Base-by-base conservation (phyloP, 1,140 invertebrate species). In the Heliconius melpomene region DNA sequence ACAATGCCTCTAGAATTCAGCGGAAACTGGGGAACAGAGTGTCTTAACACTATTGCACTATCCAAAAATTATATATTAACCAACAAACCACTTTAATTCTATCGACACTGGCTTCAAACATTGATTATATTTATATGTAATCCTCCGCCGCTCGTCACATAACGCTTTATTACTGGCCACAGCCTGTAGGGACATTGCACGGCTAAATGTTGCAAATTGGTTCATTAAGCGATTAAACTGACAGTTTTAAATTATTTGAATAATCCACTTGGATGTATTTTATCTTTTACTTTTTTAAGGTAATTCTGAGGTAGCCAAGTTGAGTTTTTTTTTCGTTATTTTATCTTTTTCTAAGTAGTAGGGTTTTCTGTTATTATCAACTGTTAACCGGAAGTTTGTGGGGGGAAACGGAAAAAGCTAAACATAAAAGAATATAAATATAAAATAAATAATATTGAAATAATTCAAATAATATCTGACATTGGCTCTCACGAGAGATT, bases 161-260 rank as follows among this genome's bases (percentile, higher is more conserved):
- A 81, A 79, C 82, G 82, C 82, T 75, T 72, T 77, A 79, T 83
- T 79, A 81, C 74, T 83, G 82, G 82, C 82, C 79, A 79, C 77
- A 81, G 52, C 66, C 78, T 72, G 75, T 72, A 32, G 75, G 78
- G 72, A 79, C 79, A 83, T 81, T 81, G 75, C 29, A 74, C 79
- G 60, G 54, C 72, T 79, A 79, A 83, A 83, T 82, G 80, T 75
- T 79, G 79, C 84, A 81, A 85, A 85, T 85, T 84, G 82, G 79
- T 81, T 85, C 84, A 84, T 85, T 84, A 82, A 82, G 81, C 40
- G 79, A 78, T 84, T 82, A 82, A 81, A 72, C 77, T 78, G 80
- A 79, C 76, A 77, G 75, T 80, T 84, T 80, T 72, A 79, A 79
- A 74, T 84, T 81, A 50, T 52, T 79, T 79, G 57, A 82, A 81